Evolutionary conservation across 2,888 invertebrate species (phyloP).

Genomic region (Leptura quadrifasciata): DNA sequence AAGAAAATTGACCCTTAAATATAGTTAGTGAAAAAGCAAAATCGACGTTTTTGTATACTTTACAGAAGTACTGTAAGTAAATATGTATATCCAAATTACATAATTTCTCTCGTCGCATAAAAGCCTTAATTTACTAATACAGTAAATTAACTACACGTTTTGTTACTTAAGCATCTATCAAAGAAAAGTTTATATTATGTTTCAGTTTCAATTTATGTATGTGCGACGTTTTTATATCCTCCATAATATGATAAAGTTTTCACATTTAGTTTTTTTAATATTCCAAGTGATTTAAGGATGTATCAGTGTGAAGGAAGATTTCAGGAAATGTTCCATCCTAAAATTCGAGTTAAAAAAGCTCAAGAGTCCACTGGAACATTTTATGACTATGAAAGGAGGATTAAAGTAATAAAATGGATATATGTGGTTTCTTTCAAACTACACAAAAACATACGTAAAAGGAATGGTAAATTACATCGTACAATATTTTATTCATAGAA

Average conservation of each 20-base stretch:
- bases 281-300: constrained; percentile 27
- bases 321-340: not conserved
- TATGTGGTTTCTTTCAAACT: not conserved
- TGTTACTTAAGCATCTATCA: not conserved
- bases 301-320: constrained; percentile 13
- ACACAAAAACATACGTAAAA: not conserved
- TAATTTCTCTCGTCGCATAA: too few relatives aligned
- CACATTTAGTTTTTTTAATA: constrained; percentile 29
- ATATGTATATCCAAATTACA: too few relatives aligned
- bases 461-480: not conserved
- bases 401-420: constrained; percentile 46
- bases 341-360: constrained; percentile 20
- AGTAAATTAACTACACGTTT: too few relatives aligned
- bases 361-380: constrained; percentile 38
- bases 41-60: too few relatives aligned
- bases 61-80: too few relatives aligned
- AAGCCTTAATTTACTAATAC: too few relatives aligned
- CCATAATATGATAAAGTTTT: constrained; percentile 15
- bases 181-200: not conserved
- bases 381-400: constrained; percentile 39
- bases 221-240: not conserved
- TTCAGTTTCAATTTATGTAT: not conserved
- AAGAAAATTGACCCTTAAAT: too few relatives aligned
- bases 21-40: too few relatives aligned
- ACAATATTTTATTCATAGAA: not conserved